Conservation (phyloP, 2,113 vertebrate species). For the Barbus barbus region DNA sequence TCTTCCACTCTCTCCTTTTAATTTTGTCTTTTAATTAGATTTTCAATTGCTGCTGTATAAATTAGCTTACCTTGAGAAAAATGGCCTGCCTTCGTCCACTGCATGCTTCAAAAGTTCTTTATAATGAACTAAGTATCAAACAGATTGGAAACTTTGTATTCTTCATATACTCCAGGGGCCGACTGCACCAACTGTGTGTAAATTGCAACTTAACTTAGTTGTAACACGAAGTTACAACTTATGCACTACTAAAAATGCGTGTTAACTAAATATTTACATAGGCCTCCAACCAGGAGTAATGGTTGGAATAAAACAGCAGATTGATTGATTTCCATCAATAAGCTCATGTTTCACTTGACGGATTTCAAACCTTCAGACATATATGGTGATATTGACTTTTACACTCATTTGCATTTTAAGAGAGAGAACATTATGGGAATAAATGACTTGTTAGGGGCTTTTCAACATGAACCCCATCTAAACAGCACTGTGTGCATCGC, state of each 20-base stretch:
- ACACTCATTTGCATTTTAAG: neutral
- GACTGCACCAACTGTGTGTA: neutral
- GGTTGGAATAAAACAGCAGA: neutral
- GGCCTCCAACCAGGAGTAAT: neutral
- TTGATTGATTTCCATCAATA: neutral
- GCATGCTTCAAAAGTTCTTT: constrained; percentile 27
- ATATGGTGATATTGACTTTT: neutral
- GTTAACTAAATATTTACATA: too few relatives aligned
- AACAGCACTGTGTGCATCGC: neutral
- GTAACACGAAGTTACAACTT: neutral
- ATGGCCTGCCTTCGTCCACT: constrained; percentile 22
- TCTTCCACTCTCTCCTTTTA: constrained; percentile 45
- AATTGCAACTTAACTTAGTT: neutral
- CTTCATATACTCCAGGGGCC: neutral
- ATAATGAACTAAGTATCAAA: constrained; percentile 12
- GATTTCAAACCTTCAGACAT: neutral
- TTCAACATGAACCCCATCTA: neutral
- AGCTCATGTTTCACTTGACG: neutral
- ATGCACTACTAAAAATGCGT: too few relatives aligned
- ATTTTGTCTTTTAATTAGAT: constrained; percentile 70
- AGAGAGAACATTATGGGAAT: too few relatives aligned
- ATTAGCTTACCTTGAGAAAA: constrained; percentile 48
- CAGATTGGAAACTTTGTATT: neutral
- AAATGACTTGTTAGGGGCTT: too few relatives aligned
- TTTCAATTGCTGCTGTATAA: constrained; percentile 62